Evolutionary conservation across 30 jellyfish, hydroid and myxozoan species (phyloP), one percentile per base, ranked within the genome.

Genomic region (Hydra vulgaris): DNA sequence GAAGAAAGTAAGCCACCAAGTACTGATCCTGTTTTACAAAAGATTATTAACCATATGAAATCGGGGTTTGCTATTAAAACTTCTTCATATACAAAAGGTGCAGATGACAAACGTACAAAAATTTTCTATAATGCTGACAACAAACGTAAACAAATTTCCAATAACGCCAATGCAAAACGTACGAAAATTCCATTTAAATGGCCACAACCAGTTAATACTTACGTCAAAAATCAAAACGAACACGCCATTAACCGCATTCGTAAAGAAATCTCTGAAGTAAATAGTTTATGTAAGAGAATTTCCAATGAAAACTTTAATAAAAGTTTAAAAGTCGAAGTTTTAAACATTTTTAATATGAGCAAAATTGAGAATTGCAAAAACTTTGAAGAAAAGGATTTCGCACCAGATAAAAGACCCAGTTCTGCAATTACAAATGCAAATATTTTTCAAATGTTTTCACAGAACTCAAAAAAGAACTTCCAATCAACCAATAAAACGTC

Each of bases 1-100:
- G 81, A 23, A 8, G 67, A 73, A 73, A 73, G 66, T 73, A 21
- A 73, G 72, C 73, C 61, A n/a, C 75, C 75, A 15, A 20, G 75
- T 68, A 5, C 75, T n/a, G 75, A 68, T 68, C 75, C 75, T 4
- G 15, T 68, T 68, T 20, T 68, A n/a, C 75, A 68, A 15, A 68
- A 68, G 8, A 68, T 68, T 23, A 68, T 68, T 3, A 68, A 23
- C 16, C 75, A 68, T 15, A 68, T 68, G 75, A 68, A 23, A 68
- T 68, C 75, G 4, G 75, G 75, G 4, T 68, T 68, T 68, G 75
- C 75, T 3, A 68, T 68, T 23, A 68, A 68, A 68, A 68, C 75
- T 3, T n/a, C 25, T 1, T 3, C 12, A 4, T 68, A 3, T 16
- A 68, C 25, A n/a, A 23, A 68, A 68, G 27, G 27, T 3, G 27